These are phyloP conservation scores for Synodontis membranacea DNA, from an alignment of 2,113 vertebrate genomes.

Conservation along the genomic window DNA sequence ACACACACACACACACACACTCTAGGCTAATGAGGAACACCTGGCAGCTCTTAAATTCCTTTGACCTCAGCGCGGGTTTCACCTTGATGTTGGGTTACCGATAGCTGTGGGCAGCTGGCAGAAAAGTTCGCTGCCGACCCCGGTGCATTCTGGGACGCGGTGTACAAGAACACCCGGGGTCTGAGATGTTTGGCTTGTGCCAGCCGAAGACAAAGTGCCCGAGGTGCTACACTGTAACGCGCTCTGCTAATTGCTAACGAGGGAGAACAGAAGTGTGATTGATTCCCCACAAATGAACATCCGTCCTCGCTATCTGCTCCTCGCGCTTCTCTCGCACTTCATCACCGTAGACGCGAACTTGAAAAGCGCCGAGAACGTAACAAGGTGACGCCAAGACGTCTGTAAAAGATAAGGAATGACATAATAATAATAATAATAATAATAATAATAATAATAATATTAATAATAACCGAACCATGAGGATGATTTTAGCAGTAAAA, in stretches of 20 bases:
- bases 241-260: conserved; percentile 58
- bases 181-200: conserved; percentile 41
- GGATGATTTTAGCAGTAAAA: not conserved
- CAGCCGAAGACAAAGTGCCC: conserved; percentile 50
- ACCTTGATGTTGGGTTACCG: conserved; percentile 38
- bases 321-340: conserved; percentile 46
- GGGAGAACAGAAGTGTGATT: conserved; percentile 54
- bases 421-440: not conserved
- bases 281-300: conserved; percentile 57
- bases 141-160: conserved; percentile 51
- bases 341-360: conserved; percentile 46
- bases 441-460: not conserved
- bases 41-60: conserved; percentile 37
- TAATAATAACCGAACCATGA: not conserved
- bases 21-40: conserved; percentile 19
- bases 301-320: conserved; percentile 52
- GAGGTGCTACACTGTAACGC: conserved; percentile 51
- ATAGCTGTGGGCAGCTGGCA: conserved; percentile 10
- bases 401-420: not conserved
- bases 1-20: conserved; percentile 38
- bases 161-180: conserved; percentile 27
- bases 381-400: conserved; percentile 20
- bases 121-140: conserved; percentile 38
- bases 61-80: conserved; percentile 45
- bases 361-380: conserved; percentile 27